Base-by-base conservation (phyloP, 1,140 invertebrate genomes). In the Rhagoletis pomonella region DNA sequence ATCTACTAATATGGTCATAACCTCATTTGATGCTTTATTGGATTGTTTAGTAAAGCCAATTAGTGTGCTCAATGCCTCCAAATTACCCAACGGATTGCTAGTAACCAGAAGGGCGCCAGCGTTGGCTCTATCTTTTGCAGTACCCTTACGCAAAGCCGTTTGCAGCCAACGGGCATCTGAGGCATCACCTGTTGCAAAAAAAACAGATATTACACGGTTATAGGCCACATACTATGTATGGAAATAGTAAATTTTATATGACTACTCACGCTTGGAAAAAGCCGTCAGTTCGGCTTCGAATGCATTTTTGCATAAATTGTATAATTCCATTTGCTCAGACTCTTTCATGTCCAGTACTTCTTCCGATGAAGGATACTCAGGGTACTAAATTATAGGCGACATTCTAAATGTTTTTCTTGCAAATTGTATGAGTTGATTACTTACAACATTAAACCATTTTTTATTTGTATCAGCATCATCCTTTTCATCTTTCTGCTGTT, bases 121-220 rank as follows among this genome's bases (percentile, higher is more conserved):
- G 86, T 97, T 97, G 85, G 97, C 94, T 90, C 96, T 96, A 93
- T 98, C 97, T 3, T 94, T 94, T 1, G 95, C 93, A 5, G 97
- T 97, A 39, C 97, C 97, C 73, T 95, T 95, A 59, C 94, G 93
- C 42, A 97, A 91, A 3, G 97, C 96, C 3, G 95, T 97, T 89
- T 96, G 95, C 81, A 97, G 93, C 96, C 97, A 97, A 19, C 91
- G 90, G 4, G 91, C 90, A 88, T 93, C 92, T 0, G 90, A 86
- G 17, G 92, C 91, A 89, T 93, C 92, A 3, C 90, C 92, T 93
- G 44, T 47, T 58, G 65, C 29, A 29, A 29, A 29, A 29, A 29
- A 29, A 29, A 0, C 29, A 29, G 50, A 47, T 62, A 17, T 73
- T 4, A 86, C 50, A 69, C 29, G 5, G 0, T 12, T 14, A 9